Evolutionary conservation across 1,140 invertebrate genomes (phyloP), one percentile per base, ranked within the genome.

Genomic region (Steinernema khuongi): DNA sequence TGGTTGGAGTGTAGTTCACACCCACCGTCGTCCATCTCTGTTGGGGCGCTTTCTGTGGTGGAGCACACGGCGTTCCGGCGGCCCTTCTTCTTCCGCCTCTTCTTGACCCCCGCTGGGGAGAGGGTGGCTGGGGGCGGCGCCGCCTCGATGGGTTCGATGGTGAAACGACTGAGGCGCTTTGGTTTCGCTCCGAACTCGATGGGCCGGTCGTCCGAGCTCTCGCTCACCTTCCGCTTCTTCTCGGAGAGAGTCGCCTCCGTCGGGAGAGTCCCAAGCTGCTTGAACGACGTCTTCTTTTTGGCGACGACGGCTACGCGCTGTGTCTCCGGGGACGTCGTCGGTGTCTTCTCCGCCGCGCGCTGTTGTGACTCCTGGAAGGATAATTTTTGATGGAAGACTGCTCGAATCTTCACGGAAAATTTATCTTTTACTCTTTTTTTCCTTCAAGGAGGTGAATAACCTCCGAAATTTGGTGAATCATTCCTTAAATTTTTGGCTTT

Each of bases 321-420:
- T 26, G n/a, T n/a, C n/a, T n/a, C 4, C 7, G 50, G 50, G 2
- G 50, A 60, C 11, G 22, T 22, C 14, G 50, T 4, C 2, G 19
- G 4, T 7, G 19, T 4, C 19, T 60, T 60, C 7, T 60, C 50
- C 11, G 50, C 50, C 26, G 14, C 50, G 22, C 11, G 50, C 22
- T n/a, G n/a, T n/a, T 60, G 50, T 17, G 50, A 60, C 26, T 60
- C 50, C 22, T 60, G 50, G n/a, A n/a, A n/a, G n/a, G n/a, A n/a
- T n/a, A n/a, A n/a, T n/a, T n/a, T n/a, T n/a, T n/a, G n/a, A n/a
- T n/a, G n/a, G n/a, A n/a, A n/a, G n/a, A n/a, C n/a, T n/a, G n/a
- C n/a, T n/a, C n/a, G n/a, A n/a, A n/a, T n/a, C n/a, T n/a, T n/a
- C n/a, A n/a, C n/a, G n/a, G n/a, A n/a, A n/a, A n/a, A n/a, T n/a